phyloP scores from a whole-genome alignment of 2,113 vertebrate species.

The Syngnathus floridae region DNA sequence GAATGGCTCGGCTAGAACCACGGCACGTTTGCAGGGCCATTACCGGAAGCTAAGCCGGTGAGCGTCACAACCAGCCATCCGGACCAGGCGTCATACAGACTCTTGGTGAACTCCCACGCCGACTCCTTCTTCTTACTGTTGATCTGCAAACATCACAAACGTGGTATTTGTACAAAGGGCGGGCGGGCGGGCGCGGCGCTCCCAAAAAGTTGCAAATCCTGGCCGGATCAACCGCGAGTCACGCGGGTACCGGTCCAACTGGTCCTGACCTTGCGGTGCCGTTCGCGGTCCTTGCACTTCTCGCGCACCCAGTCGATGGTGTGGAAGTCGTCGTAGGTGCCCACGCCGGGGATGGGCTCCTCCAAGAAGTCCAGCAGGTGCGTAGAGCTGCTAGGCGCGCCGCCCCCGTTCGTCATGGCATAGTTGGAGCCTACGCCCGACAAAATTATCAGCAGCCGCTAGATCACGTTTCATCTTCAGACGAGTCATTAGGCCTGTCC shows the following conservation, averaged over 20 bases:
- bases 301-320: constrained; percentile 98
- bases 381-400: constrained; percentile 85
- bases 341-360: constrained; percentile 96
- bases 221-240: neutral
- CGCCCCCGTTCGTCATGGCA: constrained; percentile 94
- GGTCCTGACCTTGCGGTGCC: constrained; percentile 85
- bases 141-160: constrained; percentile 71
- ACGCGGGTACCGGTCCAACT: neutral
- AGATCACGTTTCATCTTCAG: too few species aligned
- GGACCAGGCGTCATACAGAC: constrained; percentile 96
- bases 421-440: constrained; percentile 82
- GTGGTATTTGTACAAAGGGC: neutral
- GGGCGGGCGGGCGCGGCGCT: neutral
- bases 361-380: constrained; percentile 95
- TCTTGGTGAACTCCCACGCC: constrained; percentile 96
- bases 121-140: constrained; percentile 98
- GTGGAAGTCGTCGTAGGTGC: constrained; percentile 98
- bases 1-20: too few species aligned
- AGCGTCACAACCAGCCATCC: constrained; percentile 97
- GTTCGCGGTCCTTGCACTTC: constrained; percentile 95
- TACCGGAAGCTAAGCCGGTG: constrained; percentile 95
- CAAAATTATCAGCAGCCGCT: neutral
- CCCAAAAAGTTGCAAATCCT: neutral
- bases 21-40: neutral
- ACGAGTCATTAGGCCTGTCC: too few species aligned